Base-by-base conservation (phyloP, 2,888 invertebrate genomes). In the Pediacus dermestoides region DNA sequence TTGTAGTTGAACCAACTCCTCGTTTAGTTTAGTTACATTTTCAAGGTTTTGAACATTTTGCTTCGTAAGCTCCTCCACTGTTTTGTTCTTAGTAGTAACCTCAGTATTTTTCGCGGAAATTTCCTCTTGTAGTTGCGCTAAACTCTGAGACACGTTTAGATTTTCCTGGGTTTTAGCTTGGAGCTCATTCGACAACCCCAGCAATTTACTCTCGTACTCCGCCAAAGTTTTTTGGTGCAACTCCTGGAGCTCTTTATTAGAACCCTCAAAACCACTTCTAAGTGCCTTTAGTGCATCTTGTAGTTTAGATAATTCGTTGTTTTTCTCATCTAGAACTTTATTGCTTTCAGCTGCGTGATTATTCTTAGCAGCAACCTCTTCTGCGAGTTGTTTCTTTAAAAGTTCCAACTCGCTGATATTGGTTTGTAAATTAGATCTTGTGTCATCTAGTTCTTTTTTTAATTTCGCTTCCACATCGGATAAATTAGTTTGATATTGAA, bases 301-400 rank as follows among this genome's bases (percentile, higher is more conserved):
- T 73, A 74, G 57, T 80, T 81, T 42, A 42, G 71, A 67, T 36
- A 81, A 57, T 46, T 79, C 77, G 2, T 67, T 66, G 50, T 75
- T 73, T 63, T 80, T 53, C 27, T 57, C 52, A 18, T 51, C 47
- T 30, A 42, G 16, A 30, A 37, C 37, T 26, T 27, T 12, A 9
- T 14, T 27, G 25, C 6, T 6, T 7, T 27, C 16, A 34, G 10
- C 16, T 34, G 16, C 8, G 25, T 4, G 8, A 37, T 57, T 49
- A 32, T 57, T 53, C 7, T 66, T 48, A 38, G 68, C 58, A 4
- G 54, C 53, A 30, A 45, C 13, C 12, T 50, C 35, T 4, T 38
- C 31, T 4, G 32, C 10, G 6, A 32, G 59, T 33, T 66, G 59
- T 10, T 61, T 57, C 31, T 64, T 66, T 1, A 53, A 42, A 34